Conservation (phyloP, 1,140 invertebrate genomes). For the Bombus pyrosoma region DNA sequence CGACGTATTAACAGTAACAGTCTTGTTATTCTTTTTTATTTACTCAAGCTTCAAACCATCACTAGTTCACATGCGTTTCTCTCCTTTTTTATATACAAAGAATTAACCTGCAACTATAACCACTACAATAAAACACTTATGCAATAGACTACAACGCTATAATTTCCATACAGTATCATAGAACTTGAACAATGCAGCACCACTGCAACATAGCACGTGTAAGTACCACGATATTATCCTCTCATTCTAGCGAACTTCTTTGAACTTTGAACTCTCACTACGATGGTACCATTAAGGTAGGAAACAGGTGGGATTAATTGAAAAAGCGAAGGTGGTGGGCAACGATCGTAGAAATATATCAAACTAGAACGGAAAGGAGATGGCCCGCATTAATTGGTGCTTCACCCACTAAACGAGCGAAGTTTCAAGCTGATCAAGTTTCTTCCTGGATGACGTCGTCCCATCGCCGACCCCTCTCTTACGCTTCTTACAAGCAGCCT, state of each 20-base stretch:
- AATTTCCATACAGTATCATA: neutral
- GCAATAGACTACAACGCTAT: no score
- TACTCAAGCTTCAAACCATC: no score
- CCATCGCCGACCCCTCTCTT: slow-evolving; percentile 43
- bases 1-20: neutral
- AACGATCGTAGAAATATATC: slow-evolving; percentile 45
- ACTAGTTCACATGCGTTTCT: no score
- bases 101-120: no score
- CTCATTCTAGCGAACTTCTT: no score
- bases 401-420: slow-evolving; percentile 40
- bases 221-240: no score
- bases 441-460: slow-evolving; percentile 54
- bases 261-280: neutral
- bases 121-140: no score
- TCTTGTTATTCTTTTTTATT: no score
- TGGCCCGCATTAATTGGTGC: slow-evolving; percentile 47
- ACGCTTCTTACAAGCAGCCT: slow-evolving; percentile 41
- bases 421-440: slow-evolving; percentile 65
- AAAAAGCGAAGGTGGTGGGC: slow-evolving; percentile 3
- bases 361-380: slow-evolving; percentile 13
- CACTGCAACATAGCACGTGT: no score
- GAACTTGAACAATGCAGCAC: neutral
- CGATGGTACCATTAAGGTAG: neutral
- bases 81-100: no score
- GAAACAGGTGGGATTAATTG: slow-evolving; percentile 34